Evolutionary conservation across 2,888 invertebrate species (phyloP).

Genomic region (Pheosia gnoma): DNA sequence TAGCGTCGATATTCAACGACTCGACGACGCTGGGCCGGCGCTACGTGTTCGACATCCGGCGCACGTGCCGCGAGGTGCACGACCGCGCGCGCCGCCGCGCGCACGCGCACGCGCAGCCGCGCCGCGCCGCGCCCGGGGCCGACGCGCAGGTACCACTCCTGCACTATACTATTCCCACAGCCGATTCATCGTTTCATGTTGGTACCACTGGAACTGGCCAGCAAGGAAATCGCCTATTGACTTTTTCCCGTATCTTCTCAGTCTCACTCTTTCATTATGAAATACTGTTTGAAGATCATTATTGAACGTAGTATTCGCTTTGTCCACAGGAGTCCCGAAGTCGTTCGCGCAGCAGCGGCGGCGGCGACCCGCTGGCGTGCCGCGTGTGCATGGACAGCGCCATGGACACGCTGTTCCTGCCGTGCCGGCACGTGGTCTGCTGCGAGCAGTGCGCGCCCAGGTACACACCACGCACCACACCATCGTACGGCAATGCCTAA

Average conservation of each 20-base stretch:
- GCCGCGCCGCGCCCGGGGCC: constrained; percentile 51
- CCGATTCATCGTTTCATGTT: too few relatives aligned
- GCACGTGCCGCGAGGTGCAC: constrained; percentile 95
- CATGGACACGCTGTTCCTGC: constrained; percentile 93
- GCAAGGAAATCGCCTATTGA: too few relatives aligned
- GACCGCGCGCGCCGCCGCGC: constrained; percentile 92
- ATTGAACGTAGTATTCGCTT: constrained; percentile 6
- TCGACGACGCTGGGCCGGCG: constrained; percentile 93
- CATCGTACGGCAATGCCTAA: neutral
- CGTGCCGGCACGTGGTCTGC: constrained; percentile 94
- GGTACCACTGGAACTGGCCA: too few relatives aligned
- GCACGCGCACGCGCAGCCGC: constrained; percentile 77
- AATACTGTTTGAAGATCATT: neutral
- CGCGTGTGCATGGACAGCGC: constrained; percentile 94
- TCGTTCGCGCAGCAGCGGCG: constrained; percentile 58
- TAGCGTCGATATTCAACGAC: constrained; percentile 96
- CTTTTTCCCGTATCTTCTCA: too few relatives aligned
- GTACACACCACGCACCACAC: constrained; percentile 43
- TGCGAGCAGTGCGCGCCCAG: constrained; percentile 90
- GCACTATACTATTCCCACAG: too few relatives aligned
- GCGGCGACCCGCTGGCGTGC: constrained; percentile 87
- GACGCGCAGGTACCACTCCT: constrained; percentile 14
- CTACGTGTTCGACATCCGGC: constrained; percentile 95
- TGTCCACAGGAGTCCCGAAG: constrained; percentile 57
- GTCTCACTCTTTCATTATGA: too few relatives aligned